Conservation (phyloP, 2,113 vertebrate genomes). For the Miniopterus natalensis region DNA sequence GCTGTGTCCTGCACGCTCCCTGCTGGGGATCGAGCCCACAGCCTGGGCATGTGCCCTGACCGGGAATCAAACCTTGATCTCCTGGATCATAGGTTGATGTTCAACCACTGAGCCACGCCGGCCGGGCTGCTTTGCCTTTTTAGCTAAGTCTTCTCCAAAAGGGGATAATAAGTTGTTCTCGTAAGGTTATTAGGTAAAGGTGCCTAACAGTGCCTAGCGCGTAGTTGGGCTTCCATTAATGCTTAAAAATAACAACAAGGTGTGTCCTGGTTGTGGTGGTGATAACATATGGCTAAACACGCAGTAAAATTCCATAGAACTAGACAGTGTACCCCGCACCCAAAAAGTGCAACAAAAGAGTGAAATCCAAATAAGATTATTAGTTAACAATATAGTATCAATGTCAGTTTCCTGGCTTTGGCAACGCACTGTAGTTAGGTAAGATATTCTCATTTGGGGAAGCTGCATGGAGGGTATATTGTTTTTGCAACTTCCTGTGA, state of each 20-base stretch:
- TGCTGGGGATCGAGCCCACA: too few species aligned
- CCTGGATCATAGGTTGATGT: too few species aligned
- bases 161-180: background rate
- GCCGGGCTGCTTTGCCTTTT: background rate
- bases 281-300: background rate
- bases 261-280: slow-evolving; percentile 24
- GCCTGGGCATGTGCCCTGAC: too few species aligned
- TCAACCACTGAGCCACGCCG: too few species aligned
- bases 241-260: slow-evolving; percentile 3
- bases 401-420: background rate
- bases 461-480: background rate
- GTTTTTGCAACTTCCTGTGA: slow-evolving; percentile 30
- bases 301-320: background rate
- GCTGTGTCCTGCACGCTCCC: too few species aligned
- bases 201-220: background rate
- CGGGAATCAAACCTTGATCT: too few species aligned
- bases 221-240: background rate
- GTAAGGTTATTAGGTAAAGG: background rate
- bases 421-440: background rate
- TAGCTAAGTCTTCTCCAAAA: background rate
- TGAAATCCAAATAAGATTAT: background rate
- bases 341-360: background rate
- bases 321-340: background rate
- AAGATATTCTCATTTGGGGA: slow-evolving; percentile 6
- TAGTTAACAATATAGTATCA: background rate